A percentile compares a stretch with the other conserved stretches of the same genome.
Evolutionary conservation across 92 coral and sea anemone species (phyloP).

Genomic region (Phenganax stokvisi): DNA sequence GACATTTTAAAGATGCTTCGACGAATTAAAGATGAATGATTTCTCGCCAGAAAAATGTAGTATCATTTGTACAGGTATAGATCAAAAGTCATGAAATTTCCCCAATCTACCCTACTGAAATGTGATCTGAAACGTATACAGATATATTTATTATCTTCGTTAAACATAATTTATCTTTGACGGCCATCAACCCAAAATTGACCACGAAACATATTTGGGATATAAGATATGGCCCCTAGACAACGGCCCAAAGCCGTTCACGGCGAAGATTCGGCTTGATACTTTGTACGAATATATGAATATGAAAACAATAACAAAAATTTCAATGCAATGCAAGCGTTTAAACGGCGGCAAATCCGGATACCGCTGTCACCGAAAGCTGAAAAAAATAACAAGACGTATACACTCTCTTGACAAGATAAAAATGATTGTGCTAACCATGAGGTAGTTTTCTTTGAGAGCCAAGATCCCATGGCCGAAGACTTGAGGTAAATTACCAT

Average conservation of each 20-base stretch:
- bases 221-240: constrained; percentile 16
- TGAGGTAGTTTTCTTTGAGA: constrained; percentile 46
- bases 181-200: constrained; percentile 23
- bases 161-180: constrained; percentile 25
- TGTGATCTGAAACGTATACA: background rate
- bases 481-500: constrained; percentile 47
- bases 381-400: background rate
- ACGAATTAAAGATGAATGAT: too few relatives aligned
- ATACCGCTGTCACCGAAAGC: background rate
- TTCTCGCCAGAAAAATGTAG: too few relatives aligned
- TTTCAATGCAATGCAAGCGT: constrained; percentile 20
- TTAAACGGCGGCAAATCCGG: background rate
- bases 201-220: background rate
- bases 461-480: constrained; percentile 45
- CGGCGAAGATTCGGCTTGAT: constrained; percentile 25
- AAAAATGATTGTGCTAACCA: constrained; percentile 31
- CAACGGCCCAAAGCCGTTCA: constrained; percentile 6
- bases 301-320: constrained; percentile 30
- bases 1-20: too few relatives aligned
- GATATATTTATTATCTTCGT: background rate
- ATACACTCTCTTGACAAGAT: constrained; percentile 7
- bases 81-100: constrained; percentile 4
- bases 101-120: background rate
- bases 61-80: background rate
- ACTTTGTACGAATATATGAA: constrained; percentile 16